A percentile compares a stretch with the other conserved stretches of the same genome.
These are phyloP conservation scores for Pegoplata infirma DNA, from an alignment of 2,888 invertebrate species.

Conservation along the genomic window DNA sequence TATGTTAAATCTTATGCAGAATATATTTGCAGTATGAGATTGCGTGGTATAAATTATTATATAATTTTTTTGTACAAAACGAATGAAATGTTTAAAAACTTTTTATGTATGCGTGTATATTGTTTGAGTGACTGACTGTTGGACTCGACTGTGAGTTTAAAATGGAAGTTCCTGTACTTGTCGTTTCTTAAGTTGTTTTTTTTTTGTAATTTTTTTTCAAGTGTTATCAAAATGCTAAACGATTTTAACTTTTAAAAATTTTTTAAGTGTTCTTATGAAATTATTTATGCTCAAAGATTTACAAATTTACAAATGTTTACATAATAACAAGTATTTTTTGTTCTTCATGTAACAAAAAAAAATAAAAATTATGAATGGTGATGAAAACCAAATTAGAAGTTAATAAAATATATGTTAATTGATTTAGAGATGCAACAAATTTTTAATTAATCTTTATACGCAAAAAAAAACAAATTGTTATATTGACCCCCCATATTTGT, in stretches of 20 bases:
- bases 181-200: conserved; percentile 16
- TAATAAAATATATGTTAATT: no score
- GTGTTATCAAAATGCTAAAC: conserved; percentile 51
- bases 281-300: conserved; percentile 34
- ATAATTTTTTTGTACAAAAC: neutral
- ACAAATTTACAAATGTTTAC: conserved; percentile 12
- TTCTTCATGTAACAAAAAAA: no score
- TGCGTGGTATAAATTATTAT: conserved; percentile 30
- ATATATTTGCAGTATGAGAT: conserved; percentile 5
- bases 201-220: conserved; percentile 10
- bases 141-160: neutral
- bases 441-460: no score
- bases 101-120: neutral
- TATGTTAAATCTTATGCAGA: neutral
- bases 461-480: no score
- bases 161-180: conserved; percentile 33
- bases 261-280: conserved; percentile 37
- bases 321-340: no score
- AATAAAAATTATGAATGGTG: no score
- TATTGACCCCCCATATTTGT: no score
- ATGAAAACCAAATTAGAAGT: no score
- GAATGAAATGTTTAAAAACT: conserved; percentile 2
- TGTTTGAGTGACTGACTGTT: neutral
- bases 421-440: no score
- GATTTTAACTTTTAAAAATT: conserved; percentile 38